Percentiles rank a stretch among this genome's conserved stretches.
Evolutionary conservation across 2,888 invertebrate species (phyloP).

Genomic region (Allophyes oxyacanthae): DNA sequence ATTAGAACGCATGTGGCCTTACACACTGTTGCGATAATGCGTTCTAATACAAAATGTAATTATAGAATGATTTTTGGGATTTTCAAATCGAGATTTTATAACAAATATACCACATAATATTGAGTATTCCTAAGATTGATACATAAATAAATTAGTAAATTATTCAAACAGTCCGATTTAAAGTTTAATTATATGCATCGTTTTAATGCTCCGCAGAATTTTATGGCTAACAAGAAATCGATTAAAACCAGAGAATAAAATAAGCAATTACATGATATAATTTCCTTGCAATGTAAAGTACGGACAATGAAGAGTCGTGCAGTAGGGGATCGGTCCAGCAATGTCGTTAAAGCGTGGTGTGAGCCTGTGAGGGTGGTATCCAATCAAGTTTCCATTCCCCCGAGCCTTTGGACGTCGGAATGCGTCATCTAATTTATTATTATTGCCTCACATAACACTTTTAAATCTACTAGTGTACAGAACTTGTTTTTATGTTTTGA

Average conservation of each 20-base stretch:
- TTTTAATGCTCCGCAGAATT: slow-evolving; percentile 1
- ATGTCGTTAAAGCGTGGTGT: slow-evolving; percentile 36
- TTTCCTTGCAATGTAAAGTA: slow-evolving; percentile 25
- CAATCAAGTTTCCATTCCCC: slow-evolving; percentile 66
- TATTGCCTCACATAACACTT: slow-evolving; percentile 46
- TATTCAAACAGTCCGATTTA: background rate
- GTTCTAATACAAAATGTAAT: too few relatives aligned
- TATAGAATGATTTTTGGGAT: too few relatives aligned
- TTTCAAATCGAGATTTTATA: too few relatives aligned
- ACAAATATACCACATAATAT: too few relatives aligned
- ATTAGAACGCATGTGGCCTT: too few relatives aligned
- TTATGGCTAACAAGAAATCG: slow-evolving; percentile 1
- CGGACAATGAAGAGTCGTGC: slow-evolving; percentile 11
- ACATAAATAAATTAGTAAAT: background rate
- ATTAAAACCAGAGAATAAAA: slow-evolving; percentile 11
- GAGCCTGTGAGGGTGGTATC: slow-evolving; percentile 64
- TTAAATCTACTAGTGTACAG: slow-evolving; percentile 29
- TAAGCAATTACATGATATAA: slow-evolving; percentile 25
- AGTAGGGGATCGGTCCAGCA: slow-evolving; percentile 39
- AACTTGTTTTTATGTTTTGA: slow-evolving; percentile 39
- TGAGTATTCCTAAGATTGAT: too few relatives aligned
- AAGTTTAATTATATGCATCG: background rate
- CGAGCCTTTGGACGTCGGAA: slow-evolving; percentile 43
- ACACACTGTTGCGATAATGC: too few relatives aligned
- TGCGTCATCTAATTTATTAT: slow-evolving; percentile 57